Evolutionary conservation across 2,888 invertebrate species (phyloP), one percentile per base, ranked within the genome.

Genomic region (Cheilosia vernalis): DNA sequence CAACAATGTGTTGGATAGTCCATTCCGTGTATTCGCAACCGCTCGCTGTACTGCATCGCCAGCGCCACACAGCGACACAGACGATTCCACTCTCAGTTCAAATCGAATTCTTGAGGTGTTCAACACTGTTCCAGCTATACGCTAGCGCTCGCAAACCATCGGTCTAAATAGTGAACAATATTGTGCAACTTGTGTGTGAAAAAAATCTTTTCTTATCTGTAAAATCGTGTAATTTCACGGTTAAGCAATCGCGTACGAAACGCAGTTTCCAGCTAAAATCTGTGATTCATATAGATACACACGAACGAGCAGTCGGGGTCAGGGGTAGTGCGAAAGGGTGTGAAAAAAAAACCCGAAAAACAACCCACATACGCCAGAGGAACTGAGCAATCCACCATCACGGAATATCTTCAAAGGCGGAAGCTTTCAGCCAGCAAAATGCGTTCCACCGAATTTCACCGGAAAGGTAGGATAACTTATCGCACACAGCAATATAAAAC

Each of bases 401-500:
- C 85, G 85, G 85, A 85, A 66, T 85, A 81, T 67, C 63, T 85
- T 67, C 85, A 76, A 63, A 70, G 56, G 27, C 76, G 85, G 60
- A 85, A 85, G 81, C 85, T 85, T 72, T 85, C 85, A 13, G 72
- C 81, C 49, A 85, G 76, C 44, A 85, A 85, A 72, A 85, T 85
- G 85, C 85, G 85, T 72, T 81, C 85, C 24, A 81, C 81, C 63
- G 85, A 85, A 24, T 77, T 80, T 81, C 85, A 85, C 72, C 81
- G 85, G 61, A 85, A 85, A 85, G 85, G 85, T 85, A 77, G 27
- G 81, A 70, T 10, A 19, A 13, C 4, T 37, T 37, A 37, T 37
- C 37, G 19, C 19, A 51, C 13, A 73, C 21, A 24, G n/a, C 17
- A 33, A 44, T 15, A n/a, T 44, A 7, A 19, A 30, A 27, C 42